Percentiles rank a stretch among this genome's conserved stretches.
Evolutionary conservation across 1,140 invertebrate genomes (phyloP).

Genomic region (Drosophila takahashii): DNA sequence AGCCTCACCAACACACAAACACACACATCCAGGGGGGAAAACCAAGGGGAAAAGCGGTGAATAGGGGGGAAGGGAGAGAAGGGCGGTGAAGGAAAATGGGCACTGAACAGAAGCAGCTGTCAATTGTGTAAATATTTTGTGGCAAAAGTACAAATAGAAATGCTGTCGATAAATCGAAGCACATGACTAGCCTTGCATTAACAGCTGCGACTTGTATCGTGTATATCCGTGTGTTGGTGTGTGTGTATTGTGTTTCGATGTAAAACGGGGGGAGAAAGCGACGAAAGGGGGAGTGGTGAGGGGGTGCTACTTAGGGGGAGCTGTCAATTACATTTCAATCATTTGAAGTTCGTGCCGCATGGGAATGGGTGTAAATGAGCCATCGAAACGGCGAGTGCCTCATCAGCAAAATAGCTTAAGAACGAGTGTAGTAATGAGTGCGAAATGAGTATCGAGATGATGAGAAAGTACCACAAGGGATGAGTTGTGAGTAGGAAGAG

Average conservation of each 20-base stretch:
- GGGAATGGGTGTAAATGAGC: conserved; percentile 33
- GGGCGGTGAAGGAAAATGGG: not conserved
- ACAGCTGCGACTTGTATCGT: conserved; percentile 51
- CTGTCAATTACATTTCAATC: conserved; percentile 64
- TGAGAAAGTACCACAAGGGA: not conserved
- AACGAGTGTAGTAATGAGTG: conserved; percentile 5
- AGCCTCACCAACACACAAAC: conserved; percentile 19
- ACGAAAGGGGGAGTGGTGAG: not conserved
- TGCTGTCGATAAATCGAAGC: conserved; percentile 64
- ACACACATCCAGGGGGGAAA: not conserved
- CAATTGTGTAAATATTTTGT: conserved; percentile 67
- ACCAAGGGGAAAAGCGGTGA: not conserved
- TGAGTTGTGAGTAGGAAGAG: not conserved
- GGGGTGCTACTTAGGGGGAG: conserved; percentile 25
- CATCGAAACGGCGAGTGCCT: conserved; percentile 18
- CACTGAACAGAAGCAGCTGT: conserved; percentile 52
- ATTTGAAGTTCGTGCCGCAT: conserved; percentile 32
- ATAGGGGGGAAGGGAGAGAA: not conserved
- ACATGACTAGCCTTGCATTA: conserved; percentile 64
- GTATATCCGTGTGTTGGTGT: not conserved
- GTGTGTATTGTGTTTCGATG: conserved; percentile 15
- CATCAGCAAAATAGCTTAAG: conserved; percentile 10
- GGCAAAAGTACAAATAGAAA: conserved; percentile 64
- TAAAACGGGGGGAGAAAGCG: conserved; percentile 5
- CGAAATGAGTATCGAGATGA: not conserved